A percentile compares a stretch with the other conserved stretches of the same genome.
Conservation (phyloP, 2,888 invertebrate species). For the Tachina grossa region DNA sequence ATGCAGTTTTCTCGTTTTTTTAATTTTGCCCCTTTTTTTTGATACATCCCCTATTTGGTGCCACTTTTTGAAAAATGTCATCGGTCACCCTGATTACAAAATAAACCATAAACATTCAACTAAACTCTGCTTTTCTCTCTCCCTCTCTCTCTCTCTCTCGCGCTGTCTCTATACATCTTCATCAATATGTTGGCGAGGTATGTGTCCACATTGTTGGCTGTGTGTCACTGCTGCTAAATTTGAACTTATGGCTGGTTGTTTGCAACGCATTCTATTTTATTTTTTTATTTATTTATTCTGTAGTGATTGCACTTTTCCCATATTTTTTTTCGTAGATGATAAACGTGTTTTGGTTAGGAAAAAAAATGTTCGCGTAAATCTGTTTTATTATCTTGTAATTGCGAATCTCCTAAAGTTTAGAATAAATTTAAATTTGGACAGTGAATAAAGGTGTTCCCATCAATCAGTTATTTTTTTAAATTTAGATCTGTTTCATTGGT, state of each 20-base stretch:
- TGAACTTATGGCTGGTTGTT: constrained; percentile 4
- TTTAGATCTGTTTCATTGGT: no score
- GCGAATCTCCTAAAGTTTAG: background rate
- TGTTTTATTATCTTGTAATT: constrained; percentile 19
- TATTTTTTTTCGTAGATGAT: constrained; percentile 5
- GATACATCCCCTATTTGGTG: no score
- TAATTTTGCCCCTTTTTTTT: no score
- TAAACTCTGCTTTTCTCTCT: background rate
- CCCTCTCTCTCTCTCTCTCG: background rate
- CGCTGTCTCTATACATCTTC: background rate
- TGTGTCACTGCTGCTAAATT: constrained; percentile 22
- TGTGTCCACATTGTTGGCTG: background rate
- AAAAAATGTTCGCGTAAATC: constrained; percentile 52
- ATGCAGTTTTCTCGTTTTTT: no score
- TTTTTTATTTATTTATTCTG: constrained; percentile 3
- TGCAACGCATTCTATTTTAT: constrained; percentile 17
- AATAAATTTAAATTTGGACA: background rate
- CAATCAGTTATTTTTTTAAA: no score
- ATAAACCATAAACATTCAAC: constrained; percentile 45
- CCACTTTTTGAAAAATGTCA: no score
- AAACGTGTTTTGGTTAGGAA: constrained; percentile 55
- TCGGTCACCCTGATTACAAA: constrained; percentile 50
- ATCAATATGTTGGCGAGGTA: constrained; percentile 7
- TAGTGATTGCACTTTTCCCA: background rate
- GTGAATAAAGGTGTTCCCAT: no score